Percentiles rank a stretch among this genome's conserved stretches.
These are phyloP conservation scores for Metaphire vulgaris DNA, from an alignment of 1,140 invertebrate genomes.

Conservation along the genomic window DNA sequence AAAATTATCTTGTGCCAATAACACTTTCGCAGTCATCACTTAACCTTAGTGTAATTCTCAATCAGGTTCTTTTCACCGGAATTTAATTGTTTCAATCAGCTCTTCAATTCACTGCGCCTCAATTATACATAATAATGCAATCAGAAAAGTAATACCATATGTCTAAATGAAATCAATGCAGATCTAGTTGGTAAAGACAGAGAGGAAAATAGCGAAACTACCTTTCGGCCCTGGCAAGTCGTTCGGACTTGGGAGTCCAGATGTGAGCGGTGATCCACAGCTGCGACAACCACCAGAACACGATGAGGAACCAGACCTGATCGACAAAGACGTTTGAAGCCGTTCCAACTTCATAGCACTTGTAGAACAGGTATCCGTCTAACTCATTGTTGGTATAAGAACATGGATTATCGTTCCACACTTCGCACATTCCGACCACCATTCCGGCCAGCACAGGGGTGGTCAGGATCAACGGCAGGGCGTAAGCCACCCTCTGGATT, in stretches of 20 bases:
- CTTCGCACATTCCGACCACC: constrained; percentile 4
- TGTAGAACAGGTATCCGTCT: background rate
- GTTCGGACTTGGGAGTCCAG: constrained; percentile 10
- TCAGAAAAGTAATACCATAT: too few relatives aligned
- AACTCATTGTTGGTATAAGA: background rate
- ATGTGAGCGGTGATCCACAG: constrained; percentile 16
- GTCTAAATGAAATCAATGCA: too few relatives aligned
- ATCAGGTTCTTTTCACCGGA: too few relatives aligned
- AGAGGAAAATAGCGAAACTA: too few relatives aligned
- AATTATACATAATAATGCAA: too few relatives aligned
- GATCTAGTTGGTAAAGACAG: too few relatives aligned
- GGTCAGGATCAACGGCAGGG: constrained; percentile 1
- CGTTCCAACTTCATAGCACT: background rate
- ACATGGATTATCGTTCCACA: constrained; percentile 18
- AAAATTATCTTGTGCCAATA: too few relatives aligned
- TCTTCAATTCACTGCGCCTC: too few relatives aligned
- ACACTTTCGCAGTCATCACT: too few relatives aligned
- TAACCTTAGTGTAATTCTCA: too few relatives aligned
- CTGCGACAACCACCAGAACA: constrained; percentile 13
- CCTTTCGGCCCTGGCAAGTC: constrained; percentile 8
- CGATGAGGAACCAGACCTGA: constrained; percentile 12
- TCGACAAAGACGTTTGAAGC: background rate
- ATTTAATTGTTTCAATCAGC: too few relatives aligned
- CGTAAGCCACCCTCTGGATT: constrained; percentile 5
- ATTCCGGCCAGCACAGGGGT: background rate